Evolutionary conservation across 2,797 vertebrate species (phyloP), one percentile per base, ranked within the genome.

Genomic region (Acipenser ruthenus): DNA sequence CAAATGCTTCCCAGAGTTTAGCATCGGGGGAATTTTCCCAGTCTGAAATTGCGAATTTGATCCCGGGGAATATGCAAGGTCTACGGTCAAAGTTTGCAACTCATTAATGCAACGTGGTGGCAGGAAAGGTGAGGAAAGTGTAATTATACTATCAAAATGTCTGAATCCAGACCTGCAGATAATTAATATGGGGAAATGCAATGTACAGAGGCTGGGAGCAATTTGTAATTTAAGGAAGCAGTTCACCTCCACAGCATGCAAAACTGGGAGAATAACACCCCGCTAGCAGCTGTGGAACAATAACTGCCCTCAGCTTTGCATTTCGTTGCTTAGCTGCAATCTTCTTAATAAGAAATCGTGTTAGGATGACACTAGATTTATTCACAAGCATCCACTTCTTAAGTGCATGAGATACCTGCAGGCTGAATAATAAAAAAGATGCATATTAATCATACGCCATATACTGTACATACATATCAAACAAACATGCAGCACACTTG

Each of bases 91-190:
- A 23, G 50, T 69, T 72, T 65, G 63, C 66, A 70, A 48, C 60
- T 68, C 66, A 68, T 67, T 70, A 65, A 65, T 47, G 49, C 61
- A 60, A 70, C 23, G 53, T 59, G 49, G 10, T 37, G 59, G 75
- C 75, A 72, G 69, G 58, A 13, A 68, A 68, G 72, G 80, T 73
- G 75, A 70, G 78, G 23, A 58, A 37, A 58, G 37, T 47, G 8
- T 67, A 81, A 81, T 84, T 81, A 82, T 83, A 86, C 82, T 78
- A 79, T 79, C 82, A 64, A 62, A 37, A 70, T 37, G 62, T 80
- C 80, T 86, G 82, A 87, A 85, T 80, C 75, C 81, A 65, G 81
- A 75, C 75, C 83, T 84, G 79, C 78, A 82, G 82, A 87, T 83
- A 88, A 87, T 89, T 88, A 88, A 87, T 65, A 67, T 18, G 70